These are phyloP conservation scores for Muscicapa comitata DNA, from an alignment of 2,797 vertebrate species.

Conservation along the genomic window DNA sequence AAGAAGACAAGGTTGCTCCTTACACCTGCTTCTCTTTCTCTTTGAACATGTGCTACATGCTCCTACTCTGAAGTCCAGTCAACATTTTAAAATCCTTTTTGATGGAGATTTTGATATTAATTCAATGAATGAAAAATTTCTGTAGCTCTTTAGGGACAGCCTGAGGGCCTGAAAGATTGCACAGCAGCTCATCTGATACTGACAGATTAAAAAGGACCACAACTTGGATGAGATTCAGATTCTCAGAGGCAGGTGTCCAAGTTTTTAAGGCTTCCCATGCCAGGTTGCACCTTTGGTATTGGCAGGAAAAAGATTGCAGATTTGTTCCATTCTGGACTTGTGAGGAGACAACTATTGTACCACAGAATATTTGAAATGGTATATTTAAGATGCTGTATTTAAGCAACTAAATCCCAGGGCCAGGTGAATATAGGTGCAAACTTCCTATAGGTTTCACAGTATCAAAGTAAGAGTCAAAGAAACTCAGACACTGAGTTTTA, in stretches of 20 bases:
- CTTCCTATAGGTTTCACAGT: neutral
- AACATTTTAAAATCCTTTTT: neutral
- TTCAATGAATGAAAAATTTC: neutral
- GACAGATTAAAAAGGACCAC: neutral
- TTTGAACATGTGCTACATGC: neutral
- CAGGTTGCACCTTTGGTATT: neutral
- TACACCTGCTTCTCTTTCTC: neutral
- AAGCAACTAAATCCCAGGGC: neutral
- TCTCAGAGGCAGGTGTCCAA: neutral
- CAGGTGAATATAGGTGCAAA: neutral
- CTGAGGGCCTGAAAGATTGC: neutral
- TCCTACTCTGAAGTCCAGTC: neutral
- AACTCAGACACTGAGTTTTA: neutral
- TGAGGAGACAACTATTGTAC: neutral
- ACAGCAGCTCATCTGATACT: neutral
- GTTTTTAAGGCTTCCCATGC: neutral
- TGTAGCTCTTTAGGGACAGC: neutral
- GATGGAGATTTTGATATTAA: neutral
- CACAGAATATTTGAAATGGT: neutral
- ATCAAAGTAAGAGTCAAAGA: neutral
- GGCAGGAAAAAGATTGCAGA: neutral
- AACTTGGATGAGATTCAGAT: neutral
- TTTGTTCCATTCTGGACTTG: neutral
- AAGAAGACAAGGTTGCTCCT: neutral
- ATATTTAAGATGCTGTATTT: neutral